Evolutionary conservation across 23 tunicate genomes (phyloP).

Genomic region (Phallusia fumigata): DNA sequence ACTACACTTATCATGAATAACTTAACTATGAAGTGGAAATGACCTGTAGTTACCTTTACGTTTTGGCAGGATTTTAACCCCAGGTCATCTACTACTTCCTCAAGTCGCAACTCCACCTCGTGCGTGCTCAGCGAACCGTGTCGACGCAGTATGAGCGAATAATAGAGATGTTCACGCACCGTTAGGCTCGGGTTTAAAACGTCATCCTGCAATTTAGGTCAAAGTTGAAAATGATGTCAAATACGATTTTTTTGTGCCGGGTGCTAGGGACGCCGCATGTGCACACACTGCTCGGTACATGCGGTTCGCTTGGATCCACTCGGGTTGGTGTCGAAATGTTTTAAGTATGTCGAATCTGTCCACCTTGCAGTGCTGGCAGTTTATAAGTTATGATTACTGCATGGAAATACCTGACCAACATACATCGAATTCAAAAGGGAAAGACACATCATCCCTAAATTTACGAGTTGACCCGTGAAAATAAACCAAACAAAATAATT

Average conservation of each 20-base stretch:
- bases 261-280: background rate
- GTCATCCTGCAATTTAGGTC: constrained; percentile 26
- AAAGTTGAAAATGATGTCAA: background rate
- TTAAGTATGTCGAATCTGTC: too few species aligned
- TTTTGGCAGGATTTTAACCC: constrained; percentile 19
- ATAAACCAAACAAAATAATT: too few species aligned
- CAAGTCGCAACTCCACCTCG: constrained; percentile 7
- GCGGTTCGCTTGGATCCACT: too few species aligned
- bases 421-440: too few species aligned
- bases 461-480: too few species aligned
- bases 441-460: too few species aligned
- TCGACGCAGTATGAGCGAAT: constrained; percentile 37
- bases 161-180: constrained; percentile 53
- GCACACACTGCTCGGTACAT: background rate
- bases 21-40: too few species aligned
- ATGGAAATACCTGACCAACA: too few species aligned
- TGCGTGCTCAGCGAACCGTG: background rate
- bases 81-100: constrained; percentile 22
- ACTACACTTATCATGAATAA: too few species aligned
- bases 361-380: too few species aligned
- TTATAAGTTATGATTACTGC: too few species aligned
- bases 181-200: constrained; percentile 41
- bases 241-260: background rate
- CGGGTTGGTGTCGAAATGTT: too few species aligned
- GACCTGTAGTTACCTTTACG: constrained; percentile 19